These are phyloP conservation scores for Epizoanthus rinbou DNA, from an alignment of 92 coral and sea anemone genomes.

Conservation along the genomic window DNA sequence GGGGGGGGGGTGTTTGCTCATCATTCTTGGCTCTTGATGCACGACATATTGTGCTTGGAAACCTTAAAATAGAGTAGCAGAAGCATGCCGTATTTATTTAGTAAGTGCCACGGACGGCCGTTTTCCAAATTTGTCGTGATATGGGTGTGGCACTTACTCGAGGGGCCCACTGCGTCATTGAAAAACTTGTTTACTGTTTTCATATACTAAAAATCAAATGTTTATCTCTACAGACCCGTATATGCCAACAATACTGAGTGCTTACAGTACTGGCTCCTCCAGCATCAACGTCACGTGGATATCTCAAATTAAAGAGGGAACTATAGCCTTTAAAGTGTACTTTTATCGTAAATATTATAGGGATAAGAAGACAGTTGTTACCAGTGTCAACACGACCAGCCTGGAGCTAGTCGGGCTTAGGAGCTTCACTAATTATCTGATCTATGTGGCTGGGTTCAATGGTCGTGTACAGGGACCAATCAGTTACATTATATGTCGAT, in stretches of 20 bases:
- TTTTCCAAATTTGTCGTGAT: too few relatives aligned
- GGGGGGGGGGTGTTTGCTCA: too few relatives aligned
- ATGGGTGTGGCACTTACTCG: too few relatives aligned
- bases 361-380: neutral
- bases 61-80: too few relatives aligned
- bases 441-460: neutral
- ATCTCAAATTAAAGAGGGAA: slow-evolving; percentile 31
- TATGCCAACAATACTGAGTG: neutral
- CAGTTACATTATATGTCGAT: neutral
- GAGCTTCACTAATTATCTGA: neutral
- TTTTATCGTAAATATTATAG: neutral
- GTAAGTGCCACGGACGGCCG: too few relatives aligned
- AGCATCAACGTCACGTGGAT: slow-evolving; percentile 32
- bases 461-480: neutral
- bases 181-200: neutral
- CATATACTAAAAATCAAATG: neutral
- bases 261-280: neutral
- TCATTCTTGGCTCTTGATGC: too few relatives aligned
- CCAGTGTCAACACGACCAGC: neutral
- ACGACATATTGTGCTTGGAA: too few relatives aligned
- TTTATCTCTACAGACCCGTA: neutral
- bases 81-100: too few relatives aligned
- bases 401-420: slow-evolving; percentile 14
- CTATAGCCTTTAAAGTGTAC: neutral
- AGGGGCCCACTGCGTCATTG: neutral